Evolutionary conservation across 2,888 invertebrate genomes (phyloP), one percentile per base, ranked within the genome.

Genomic region (Drosophila koepferae): DNA sequence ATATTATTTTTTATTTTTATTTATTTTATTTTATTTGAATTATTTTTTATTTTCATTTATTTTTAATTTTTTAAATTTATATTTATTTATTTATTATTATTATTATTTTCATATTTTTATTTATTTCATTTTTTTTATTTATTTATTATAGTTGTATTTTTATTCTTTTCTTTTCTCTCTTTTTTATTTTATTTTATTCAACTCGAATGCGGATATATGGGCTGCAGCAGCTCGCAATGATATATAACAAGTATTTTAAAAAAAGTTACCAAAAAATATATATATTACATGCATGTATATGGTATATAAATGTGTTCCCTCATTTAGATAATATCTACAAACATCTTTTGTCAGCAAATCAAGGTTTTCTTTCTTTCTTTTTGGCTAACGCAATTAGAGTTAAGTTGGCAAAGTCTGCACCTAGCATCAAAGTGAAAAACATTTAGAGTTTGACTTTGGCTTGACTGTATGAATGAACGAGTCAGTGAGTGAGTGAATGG

Each of bases 321-420:
- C 34, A 51, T 34, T 51, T 51, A 51, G 51, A 51, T 51, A 12
- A 7, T 4, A 51, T 51, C 34, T 34, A 6, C 28, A 12, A 49
- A 51, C 7, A 34, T 7, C 12, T 34, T 18, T 51, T 5, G n/a
- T n/a, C 16, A 18, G 7, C 18, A 12, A 34, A 34, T 51, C 51
- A 51, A 51, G 51, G 51, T 51, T 20, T 51, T 51, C 51, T 31
- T 31, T 48, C 48, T 8, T 49, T 18, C 34, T 34, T 12, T 51
- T 51, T 12, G 51, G 18, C 51, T 14, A 36, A 36, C 51, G 51
- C 34, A 54, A 54, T 84, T 81, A 80, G 82, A 84, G 82, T 40
- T 56, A 43, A 44, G 41, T 69, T 71, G 81, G 58, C 77, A 80
- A 63, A 77, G 82, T 77, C 80, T 65, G 67, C 81, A 80, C 71